Percentiles rank a stretch among this genome's conserved stretches.
Evolutionary conservation across 2,113 vertebrate species (phyloP).

Genomic region (Campylorhamphus procurvoides): DNA sequence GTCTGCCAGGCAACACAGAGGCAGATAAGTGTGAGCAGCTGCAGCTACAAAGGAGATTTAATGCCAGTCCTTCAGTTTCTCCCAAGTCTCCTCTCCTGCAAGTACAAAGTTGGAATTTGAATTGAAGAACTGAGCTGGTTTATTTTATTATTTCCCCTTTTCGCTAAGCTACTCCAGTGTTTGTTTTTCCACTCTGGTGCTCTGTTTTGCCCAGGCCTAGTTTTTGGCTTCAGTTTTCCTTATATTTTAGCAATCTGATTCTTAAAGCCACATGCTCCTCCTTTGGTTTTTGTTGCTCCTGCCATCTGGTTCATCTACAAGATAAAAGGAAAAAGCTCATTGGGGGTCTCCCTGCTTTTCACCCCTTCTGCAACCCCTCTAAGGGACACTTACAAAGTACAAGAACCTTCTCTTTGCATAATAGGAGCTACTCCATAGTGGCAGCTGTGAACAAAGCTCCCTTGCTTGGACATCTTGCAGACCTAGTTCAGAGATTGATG

Average conservation of each 20-base stretch:
- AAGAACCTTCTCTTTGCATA: neutral
- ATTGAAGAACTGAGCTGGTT: neutral
- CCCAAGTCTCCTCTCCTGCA: neutral
- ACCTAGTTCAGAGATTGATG: neutral
- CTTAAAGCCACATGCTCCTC: neutral
- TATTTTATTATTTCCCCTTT: slow-evolving; percentile 9
- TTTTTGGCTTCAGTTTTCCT: slow-evolving; percentile 23
- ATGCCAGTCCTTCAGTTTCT: neutral
- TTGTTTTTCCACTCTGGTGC: slow-evolving; percentile 18
- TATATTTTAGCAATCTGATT: neutral
- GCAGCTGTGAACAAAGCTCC: neutral
- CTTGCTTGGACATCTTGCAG: neutral
- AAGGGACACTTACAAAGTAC: neutral
- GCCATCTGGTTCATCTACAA: slow-evolving; percentile 18
- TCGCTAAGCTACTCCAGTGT: neutral
- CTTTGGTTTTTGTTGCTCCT: neutral
- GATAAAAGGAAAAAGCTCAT: slow-evolving; percentile 5
- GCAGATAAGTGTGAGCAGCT: neutral
- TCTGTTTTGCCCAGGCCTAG: neutral
- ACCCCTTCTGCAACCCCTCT: neutral
- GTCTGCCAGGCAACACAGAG: neutral
- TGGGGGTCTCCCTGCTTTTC: neutral
- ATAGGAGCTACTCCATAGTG: neutral
- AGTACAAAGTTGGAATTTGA: slow-evolving; percentile 1
- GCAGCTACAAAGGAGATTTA: neutral